These are phyloP conservation scores for Amazona guildingii DNA, from an alignment of 2,113 vertebrate species.

Conservation along the genomic window DNA sequence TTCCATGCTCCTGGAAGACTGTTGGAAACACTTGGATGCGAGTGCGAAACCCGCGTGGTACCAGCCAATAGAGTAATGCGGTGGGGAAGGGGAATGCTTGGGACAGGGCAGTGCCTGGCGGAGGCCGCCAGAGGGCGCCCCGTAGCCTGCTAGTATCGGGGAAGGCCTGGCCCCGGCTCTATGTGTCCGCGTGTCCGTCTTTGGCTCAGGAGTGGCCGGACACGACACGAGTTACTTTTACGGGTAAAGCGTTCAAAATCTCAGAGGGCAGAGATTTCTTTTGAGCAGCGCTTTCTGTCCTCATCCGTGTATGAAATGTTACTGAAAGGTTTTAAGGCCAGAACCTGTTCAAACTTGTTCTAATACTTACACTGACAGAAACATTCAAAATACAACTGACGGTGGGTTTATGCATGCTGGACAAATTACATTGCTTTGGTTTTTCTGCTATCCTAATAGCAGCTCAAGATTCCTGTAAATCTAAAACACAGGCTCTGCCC, in stretches of 20 bases:
- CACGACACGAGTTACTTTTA: fast-evolving
- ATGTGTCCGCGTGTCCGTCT: not conserved
- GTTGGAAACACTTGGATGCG: fast-evolving
- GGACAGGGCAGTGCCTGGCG: not conserved
- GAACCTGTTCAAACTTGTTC: not conserved
- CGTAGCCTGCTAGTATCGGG: not conserved
- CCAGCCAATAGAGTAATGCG: fast-evolving
- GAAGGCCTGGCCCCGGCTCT: not conserved
- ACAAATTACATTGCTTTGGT: not conserved
- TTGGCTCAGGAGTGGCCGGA: not conserved
- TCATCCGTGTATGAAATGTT: not conserved
- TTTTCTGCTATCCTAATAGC: not conserved
- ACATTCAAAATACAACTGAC: not conserved
- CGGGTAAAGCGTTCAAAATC: fast-evolving
- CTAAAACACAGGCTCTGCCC: not conserved
- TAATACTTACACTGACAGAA: not conserved
- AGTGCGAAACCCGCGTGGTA: fast-evolving
- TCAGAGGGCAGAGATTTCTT: not conserved
- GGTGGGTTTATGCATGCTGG: not conserved
- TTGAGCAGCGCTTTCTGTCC: not conserved
- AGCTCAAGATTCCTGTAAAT: not conserved
- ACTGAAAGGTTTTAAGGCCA: not conserved
- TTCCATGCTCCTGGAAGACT: fast-evolving
- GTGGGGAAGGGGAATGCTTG: not conserved
- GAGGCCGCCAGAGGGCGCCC: not conserved